phyloP scores from a whole-genome alignment of 2,888 invertebrate species.

The Elysia crispata region DNA sequence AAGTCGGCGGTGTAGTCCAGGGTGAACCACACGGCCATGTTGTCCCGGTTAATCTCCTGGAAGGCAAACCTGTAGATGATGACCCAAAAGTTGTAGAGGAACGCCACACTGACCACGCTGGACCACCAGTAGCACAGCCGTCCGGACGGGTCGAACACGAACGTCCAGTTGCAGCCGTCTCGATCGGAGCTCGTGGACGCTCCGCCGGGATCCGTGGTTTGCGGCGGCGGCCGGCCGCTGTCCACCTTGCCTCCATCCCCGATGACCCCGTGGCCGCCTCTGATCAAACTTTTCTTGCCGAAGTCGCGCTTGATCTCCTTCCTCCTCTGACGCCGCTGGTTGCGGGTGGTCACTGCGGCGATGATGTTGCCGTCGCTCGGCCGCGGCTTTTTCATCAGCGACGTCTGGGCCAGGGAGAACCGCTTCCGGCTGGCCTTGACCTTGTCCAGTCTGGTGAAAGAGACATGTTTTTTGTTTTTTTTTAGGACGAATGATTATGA shows the following conservation, averaged over 20 bases:
- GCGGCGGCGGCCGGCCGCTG: background rate
- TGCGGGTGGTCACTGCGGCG: slow-evolving; percentile 81
- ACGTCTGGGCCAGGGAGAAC: slow-evolving; percentile 83
- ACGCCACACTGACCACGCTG: slow-evolving; percentile 76
- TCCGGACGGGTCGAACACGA: slow-evolving; percentile 98
- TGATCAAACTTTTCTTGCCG: slow-evolving; percentile 70
- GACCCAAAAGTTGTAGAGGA: slow-evolving; percentile 77
- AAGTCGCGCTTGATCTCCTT: slow-evolving; percentile 78
- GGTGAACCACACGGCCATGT: slow-evolving; percentile 95
- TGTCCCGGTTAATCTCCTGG: slow-evolving; percentile 92
- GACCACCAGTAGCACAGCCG: slow-evolving; percentile 82
- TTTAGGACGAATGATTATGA: too few relatives aligned
- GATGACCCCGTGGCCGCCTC: slow-evolving; percentile 46
- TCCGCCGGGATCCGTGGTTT: slow-evolving; percentile 36
- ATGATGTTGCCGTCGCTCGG: slow-evolving; percentile 80
- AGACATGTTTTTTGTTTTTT: too few relatives aligned
- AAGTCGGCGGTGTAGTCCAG: slow-evolving; percentile 98
- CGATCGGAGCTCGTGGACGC: slow-evolving; percentile 79
- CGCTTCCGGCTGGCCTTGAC: slow-evolving; percentile 79
- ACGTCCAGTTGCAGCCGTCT: slow-evolving; percentile 84
- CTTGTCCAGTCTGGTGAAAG: slow-evolving; percentile 68
- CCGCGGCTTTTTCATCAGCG: slow-evolving; percentile 82
- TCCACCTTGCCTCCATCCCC: too few relatives aligned
- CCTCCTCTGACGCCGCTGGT: slow-evolving; percentile 77
- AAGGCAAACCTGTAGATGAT: slow-evolving; percentile 99